Evolutionary conservation across 1,140 invertebrate genomes (phyloP).

Genomic region (Hyposmocoma kahamanoa): DNA sequence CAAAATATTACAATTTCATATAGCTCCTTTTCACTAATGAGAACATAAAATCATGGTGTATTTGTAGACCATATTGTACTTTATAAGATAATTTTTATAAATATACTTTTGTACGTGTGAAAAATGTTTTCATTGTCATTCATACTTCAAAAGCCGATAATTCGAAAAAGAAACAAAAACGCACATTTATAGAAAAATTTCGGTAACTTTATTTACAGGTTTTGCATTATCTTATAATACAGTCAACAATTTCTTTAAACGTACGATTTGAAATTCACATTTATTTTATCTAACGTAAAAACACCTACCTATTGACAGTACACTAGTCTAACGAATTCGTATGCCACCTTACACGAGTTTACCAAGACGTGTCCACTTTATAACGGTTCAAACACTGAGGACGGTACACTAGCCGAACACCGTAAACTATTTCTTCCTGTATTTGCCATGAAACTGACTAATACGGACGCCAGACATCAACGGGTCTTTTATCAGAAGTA

Average conservation of each 20-base stretch:
- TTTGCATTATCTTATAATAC: conserved; percentile 69
- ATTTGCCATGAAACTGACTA: conserved; percentile 34
- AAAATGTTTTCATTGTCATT: no score
- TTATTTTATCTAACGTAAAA: conserved; percentile 66
- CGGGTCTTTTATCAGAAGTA: conserved; percentile 58
- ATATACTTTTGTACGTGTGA: no score
- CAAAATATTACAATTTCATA: no score
- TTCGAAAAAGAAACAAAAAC: background rate
- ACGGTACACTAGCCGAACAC: conserved; percentile 34
- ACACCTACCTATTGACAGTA: conserved; percentile 49
- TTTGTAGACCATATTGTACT: no score
- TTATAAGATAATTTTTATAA: no score
- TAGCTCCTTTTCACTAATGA: no score
- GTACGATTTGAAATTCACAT: conserved; percentile 65
- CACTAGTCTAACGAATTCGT: conserved; percentile 49
- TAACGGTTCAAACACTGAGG: conserved; percentile 18
- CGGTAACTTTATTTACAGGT: conserved; percentile 70
- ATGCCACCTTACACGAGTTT: conserved; percentile 22
- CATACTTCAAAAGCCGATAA: no score
- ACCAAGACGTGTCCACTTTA: background rate
- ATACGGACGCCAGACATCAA: conserved; percentile 77
- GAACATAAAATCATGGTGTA: no score
- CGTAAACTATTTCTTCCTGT: conserved; percentile 30
- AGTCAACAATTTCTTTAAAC: conserved; percentile 66
- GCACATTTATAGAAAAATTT: conserved; percentile 38